A percentile compares a stretch with the other conserved stretches of the same genome.
phyloP scores from a whole-genome alignment of 1,140 invertebrate species.

The Anoplophora glabripennis region DNA sequence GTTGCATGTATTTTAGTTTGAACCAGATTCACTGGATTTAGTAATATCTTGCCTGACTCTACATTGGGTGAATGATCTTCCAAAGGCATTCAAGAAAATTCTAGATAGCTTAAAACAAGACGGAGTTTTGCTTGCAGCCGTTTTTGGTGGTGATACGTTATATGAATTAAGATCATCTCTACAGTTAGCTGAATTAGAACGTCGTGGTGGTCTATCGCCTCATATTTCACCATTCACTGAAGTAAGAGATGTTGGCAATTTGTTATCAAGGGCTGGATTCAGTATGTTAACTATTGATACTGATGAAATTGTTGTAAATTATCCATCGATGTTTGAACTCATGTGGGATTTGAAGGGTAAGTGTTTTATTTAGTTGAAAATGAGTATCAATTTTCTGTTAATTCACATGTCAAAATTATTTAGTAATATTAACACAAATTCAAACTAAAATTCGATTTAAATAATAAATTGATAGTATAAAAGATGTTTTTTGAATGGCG shows the following conservation, averaged over 20 bases:
- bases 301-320: constrained; percentile 89
- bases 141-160: constrained; percentile 96
- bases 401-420: no score
- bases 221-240: constrained; percentile 95
- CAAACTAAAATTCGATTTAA: constrained; percentile 5
- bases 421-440: no score
- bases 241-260: constrained; percentile 72
- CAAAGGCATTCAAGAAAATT: constrained; percentile 75
- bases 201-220: constrained; percentile 85
- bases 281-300: constrained; percentile 94
- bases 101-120: constrained; percentile 78
- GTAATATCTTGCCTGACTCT: constrained; percentile 78
- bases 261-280: constrained; percentile 85
- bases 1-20: constrained; percentile 61
- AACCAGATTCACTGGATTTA: constrained; percentile 82
- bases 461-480: no score
- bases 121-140: constrained; percentile 88
- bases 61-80: constrained; percentile 98
- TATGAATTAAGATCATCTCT: constrained; percentile 88
- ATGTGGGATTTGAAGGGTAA: constrained; percentile 90
- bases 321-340: constrained; percentile 91
- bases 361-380: not conserved
- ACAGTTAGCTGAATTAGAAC: constrained; percentile 91
- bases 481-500: no score
- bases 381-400: not conserved